A percentile compares a stretch with the other conserved stretches of the same genome.
These are phyloP conservation scores for Epinephelus fuscoguttatus DNA, from an alignment of 2,113 vertebrate genomes.

Conservation along the genomic window DNA sequence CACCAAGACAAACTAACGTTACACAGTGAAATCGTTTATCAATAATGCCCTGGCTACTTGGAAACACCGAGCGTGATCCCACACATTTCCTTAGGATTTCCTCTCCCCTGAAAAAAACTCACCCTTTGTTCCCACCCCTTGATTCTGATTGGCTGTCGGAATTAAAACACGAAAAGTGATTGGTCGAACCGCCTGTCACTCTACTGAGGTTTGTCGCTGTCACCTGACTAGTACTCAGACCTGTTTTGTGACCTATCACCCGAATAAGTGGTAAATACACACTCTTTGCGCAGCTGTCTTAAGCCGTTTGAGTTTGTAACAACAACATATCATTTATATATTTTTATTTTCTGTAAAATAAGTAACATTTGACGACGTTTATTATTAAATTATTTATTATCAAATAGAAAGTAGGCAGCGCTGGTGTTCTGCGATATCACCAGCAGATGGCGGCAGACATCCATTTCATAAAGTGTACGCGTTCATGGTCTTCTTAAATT, in stretches of 20 bases:
- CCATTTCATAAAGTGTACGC: not conserved
- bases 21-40: conserved; percentile 26
- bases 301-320: rapidly evolving
- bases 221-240: conserved; percentile 89
- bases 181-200: conserved; percentile 67
- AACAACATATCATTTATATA: rapidly evolving
- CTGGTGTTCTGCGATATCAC: not conserved
- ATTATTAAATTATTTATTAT: too few species aligned
- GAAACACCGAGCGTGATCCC: conserved; percentile 66
- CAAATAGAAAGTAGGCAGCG: not conserved
- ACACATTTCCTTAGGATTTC: conserved; percentile 85
- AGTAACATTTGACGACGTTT: not conserved
- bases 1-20: not conserved
- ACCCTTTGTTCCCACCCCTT: conserved; percentile 48
- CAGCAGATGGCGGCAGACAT: conserved; percentile 51
- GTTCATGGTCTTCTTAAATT: not conserved
- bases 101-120: conserved; percentile 68
- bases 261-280: conserved; percentile 23
- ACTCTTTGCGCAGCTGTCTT: not conserved
- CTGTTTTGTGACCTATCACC: conserved; percentile 80
- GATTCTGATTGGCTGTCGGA: conserved; percentile 64
- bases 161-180: conserved; percentile 22
- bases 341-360: not conserved
- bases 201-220: conserved; percentile 76
- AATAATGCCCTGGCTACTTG: conserved; percentile 52